Conservation (phyloP, 1,140 invertebrate species). For the Orchestia grillus region DNA sequence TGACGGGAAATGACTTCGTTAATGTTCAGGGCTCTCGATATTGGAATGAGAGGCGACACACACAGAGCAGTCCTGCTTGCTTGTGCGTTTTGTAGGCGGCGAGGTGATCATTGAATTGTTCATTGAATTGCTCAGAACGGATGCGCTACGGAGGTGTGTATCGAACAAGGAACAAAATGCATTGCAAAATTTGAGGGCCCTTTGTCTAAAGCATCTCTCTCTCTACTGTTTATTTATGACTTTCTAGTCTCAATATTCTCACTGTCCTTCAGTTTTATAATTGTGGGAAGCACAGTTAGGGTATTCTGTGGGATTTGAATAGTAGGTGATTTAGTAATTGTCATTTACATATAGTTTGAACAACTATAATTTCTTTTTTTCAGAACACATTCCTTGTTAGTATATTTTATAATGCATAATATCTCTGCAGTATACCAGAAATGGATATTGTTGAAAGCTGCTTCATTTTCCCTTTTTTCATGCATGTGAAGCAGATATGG, state of each 20-base stretch:
- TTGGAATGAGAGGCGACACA: constrained; percentile 23
- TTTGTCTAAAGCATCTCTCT: neutral
- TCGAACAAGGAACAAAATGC: neutral
- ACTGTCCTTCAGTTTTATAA: neutral
- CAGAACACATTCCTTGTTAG: neutral
- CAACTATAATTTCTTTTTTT: neutral
- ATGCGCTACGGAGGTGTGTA: neutral
- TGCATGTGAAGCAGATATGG: neutral
- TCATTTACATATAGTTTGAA: neutral
- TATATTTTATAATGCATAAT: neutral
- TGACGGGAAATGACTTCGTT: constrained; percentile 39
- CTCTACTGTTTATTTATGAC: too few species aligned
- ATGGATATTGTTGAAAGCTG: neutral
- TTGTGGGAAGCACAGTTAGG: neutral
- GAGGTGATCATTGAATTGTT: neutral
- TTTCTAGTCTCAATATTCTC: neutral
- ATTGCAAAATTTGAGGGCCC: neutral
- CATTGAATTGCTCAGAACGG: neutral
- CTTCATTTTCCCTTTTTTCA: neutral
- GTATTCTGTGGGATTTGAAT: neutral
- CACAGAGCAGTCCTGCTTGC: neutral
- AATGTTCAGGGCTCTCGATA: neutral
- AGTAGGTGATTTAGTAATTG: neutral
- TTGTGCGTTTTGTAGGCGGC: neutral
- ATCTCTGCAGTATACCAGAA: neutral